These are phyloP conservation scores for Goniozus legneri DNA, from an alignment of 1,140 invertebrate species.

Conservation along the genomic window DNA sequence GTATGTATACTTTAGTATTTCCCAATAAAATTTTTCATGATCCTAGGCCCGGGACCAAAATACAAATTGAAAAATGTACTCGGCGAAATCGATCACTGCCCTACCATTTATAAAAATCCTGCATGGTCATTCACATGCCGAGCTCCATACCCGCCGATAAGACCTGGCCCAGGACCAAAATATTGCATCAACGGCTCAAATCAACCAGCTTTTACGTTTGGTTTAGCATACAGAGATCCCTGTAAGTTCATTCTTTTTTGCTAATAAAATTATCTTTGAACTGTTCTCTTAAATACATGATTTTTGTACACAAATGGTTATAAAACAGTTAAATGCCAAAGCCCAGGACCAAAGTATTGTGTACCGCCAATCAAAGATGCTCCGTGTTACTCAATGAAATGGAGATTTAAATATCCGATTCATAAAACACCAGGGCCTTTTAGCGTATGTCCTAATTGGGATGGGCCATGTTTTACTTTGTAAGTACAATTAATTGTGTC, in stretches of 20 bases:
- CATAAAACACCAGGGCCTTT: conserved; percentile 29
- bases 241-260: conserved; percentile 12
- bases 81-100: conserved; percentile 39
- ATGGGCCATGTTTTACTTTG: conserved; percentile 32
- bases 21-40: background rate
- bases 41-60: conserved; percentile 42
- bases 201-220: conserved; percentile 26
- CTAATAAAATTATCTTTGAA: background rate
- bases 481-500: conserved; percentile 5
- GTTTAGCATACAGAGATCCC: conserved; percentile 4
- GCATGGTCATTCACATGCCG: conserved; percentile 35
- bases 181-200: conserved; percentile 22
- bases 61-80: conserved; percentile 38
- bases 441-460: conserved; percentile 9
- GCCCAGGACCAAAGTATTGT: conserved; percentile 31
- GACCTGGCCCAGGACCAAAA: conserved; percentile 36
- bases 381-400: conserved; percentile 29
- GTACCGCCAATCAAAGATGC: conserved; percentile 11
- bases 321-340: background rate
- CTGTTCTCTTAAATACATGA: background rate
- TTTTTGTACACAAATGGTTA: background rate
- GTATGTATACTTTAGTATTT: background rate
- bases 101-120: conserved; percentile 35
- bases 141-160: background rate
- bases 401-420: conserved; percentile 19